Base-by-base conservation (phyloP, 2,113 vertebrate genomes). In the Charadrius vociferus region DNA sequence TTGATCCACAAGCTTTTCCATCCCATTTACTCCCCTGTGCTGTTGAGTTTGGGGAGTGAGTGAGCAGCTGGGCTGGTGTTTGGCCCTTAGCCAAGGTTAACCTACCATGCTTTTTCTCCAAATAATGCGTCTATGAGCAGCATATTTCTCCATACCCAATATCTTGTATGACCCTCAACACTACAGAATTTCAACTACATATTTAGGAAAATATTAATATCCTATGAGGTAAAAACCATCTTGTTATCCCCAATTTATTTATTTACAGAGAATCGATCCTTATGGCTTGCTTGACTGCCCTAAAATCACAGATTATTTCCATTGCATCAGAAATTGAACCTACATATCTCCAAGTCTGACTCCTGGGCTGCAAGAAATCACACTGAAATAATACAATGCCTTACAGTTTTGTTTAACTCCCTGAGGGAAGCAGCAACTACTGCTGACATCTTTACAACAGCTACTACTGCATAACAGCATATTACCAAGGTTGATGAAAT, bases 51-150 rank as follows among this genome's bases (percentile, higher is more conserved):
- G 14, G 10, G 62, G 7, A 74, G 13, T 9, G 23, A 50, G 50
- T 6, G 5, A 77, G 24, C 9, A 45, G 34, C 34, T 52, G 17
- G 27, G 8, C 0, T 2, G 29, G 29, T 3, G 3, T 52, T 45
- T 78, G 17, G 27, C 6, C 19, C 11, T 34, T 65, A 71, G 58
- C 24, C 43, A 83, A 53, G 20, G 16, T 59, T 53, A 72, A 66
- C 34, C 10, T 34, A 66, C 17, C 34, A 19, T 7, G 18, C 9
- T 43, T 56, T 75, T 86, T 58, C 45, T 81, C 12, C 45, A 53
- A 20, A 34, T 74, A 39, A 53, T 36, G 12, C 34, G 58, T 80
- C 50, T 37, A 27, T 17, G 14, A 90, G 65, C 29, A 81, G 26
- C 19, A 14, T 47, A 58, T 74, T 43, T 58, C 16, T 58, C 36